Evolutionary conservation across 2,888 invertebrate species (phyloP), one percentile per base, ranked within the genome.

Genomic region (Eristalinus sepulchralis): DNA sequence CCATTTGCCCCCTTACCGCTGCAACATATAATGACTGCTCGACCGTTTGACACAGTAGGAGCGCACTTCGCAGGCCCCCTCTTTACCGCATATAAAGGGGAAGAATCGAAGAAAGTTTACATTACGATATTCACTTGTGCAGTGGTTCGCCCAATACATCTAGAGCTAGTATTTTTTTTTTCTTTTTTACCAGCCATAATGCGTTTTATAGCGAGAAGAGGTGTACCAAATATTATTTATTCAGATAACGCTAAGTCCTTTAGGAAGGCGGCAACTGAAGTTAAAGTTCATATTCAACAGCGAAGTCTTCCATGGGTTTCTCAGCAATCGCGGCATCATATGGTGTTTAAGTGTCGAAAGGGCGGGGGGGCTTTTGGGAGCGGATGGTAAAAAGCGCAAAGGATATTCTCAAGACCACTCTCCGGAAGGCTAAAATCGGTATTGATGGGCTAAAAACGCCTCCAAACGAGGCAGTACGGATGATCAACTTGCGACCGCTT

Each of bases 341-440:
- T 73, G 73, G 57, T 27, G 57, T 10, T 67, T 77, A 20, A 64
- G 17, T 55, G 53, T 27, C 1, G 31, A 62, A 33, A 27, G 66
- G 3, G 36, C 20, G 66, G 34, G 47, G 20, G 3, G 60, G 71
- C 1, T 71, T 71, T 62, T 75, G 64, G 73, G 36, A 68, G 6
- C 11, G 67, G 27, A 55, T 68, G 34, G 67, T n/a, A 6, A 55
- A 57, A 34, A 64, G 53, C 24, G 67, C 83, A 0, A 86, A 83
- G 13, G 53, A 67, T 53, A 64, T 66, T 27, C 53, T 87, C 0
- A 88, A 88, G 22, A 76, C 81, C 22, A 59, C 80, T 5, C 83
- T 84, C 62, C 80, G 80, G 63, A 36, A 47, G n/a, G 53, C 64
- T 1, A 71, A 59, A 27, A 1, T 70, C n/a, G 47, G n/a, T n/a